Evolutionary conservation across 1,140 invertebrate genomes (phyloP), one percentile per base, ranked within the genome.

Genomic region (Carcinoscorpius rotundicauda): DNA sequence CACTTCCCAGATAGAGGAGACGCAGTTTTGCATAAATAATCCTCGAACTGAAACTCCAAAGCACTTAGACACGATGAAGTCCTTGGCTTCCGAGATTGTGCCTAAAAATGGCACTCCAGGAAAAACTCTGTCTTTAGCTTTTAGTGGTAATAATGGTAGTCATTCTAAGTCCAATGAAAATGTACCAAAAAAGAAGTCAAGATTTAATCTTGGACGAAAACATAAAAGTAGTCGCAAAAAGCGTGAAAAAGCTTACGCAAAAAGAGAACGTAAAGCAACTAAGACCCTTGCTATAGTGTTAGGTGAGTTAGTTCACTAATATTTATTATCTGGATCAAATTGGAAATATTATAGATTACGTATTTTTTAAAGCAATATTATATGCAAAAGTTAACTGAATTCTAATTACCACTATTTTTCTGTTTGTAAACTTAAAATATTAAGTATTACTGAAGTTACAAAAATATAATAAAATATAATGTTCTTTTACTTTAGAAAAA

Each of bases 281-380:
- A 98, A 99, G 81, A 99, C 97, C 10, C 78, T 99, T 52, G 96
- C 95, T 67, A 98, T 99, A 76, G 97, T 99, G 69, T 83, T 99
- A 75, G 96, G 97, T 98, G 81, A 85, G 83, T 9, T 2, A 3
- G n/a, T 55, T 29, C 29, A 29, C 29, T 29, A 29, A 29, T 29
- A 29, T 29, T 29, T 29, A 29, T 29, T 29, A 29, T 29, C 29
- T 29, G 29, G 29, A 29, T 29, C 29, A 29, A 2, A 29, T 29
- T 29, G 29, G 29, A 29, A 2, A 29, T 29, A 29, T 29, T 29
- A 29, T 29, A 29, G 29, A 29, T 29, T 1, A 29, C 29, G 29
- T 2, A 29, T 2, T 29, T 29, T 29, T 29, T 29, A 29, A 29
- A 29, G 29, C 29, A 29, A 29, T 29, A 29, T 29, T 29, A 29